Evolutionary conservation across 1,140 invertebrate genomes (phyloP), one percentile per base, ranked within the genome.

Genomic region (Lanistes nyassanus): DNA sequence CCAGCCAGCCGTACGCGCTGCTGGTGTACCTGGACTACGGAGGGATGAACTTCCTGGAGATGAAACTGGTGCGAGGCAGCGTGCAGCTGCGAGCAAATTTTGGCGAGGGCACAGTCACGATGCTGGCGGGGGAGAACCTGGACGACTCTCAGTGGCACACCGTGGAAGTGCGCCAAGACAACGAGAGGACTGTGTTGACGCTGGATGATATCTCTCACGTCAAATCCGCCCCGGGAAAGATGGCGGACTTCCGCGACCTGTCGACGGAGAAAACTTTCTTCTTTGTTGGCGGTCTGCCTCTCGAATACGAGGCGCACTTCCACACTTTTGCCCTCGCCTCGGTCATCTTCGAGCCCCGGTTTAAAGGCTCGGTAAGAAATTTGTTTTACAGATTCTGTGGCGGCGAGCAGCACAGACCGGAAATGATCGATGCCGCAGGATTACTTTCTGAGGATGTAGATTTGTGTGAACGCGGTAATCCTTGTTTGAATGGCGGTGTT

Each of bases 11-110:
- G 13, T 96, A 98, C 88, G 97, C 96, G 19, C 91, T 98, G 71
- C 93, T 99, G 74, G 92, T 98, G 82, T 97, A 97, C 91, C 96
- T 96, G 84, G 94, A 94, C 86, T 97, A 98, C 86, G 96, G 96
- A 19, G 95, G 94, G 26, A 95, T 96, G 83, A 96, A 98, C 88
- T 99, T 98, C 90, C 96, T 98, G 88, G 96, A 98, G 89, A 89
- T 98, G 67, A 98, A 97, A 86, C 90, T 99, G 23, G 95, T 98
- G 7, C 95, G 97, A 85, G 95, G 96, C 31, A 93, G 93, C 0
- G 90, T 98, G n/a, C 81, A 95, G 92, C 93, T 96, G 0, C 93
- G 94, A 58, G 94, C 95, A 81, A 83, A 82, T 69, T 74, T 84
- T n/a, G 84, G 83, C 3, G 80, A 81, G 72, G 82, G 78, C 26